Evolutionary conservation across 2,113 vertebrate genomes (phyloP).

Genomic region (Burhinus bistriatus): DNA sequence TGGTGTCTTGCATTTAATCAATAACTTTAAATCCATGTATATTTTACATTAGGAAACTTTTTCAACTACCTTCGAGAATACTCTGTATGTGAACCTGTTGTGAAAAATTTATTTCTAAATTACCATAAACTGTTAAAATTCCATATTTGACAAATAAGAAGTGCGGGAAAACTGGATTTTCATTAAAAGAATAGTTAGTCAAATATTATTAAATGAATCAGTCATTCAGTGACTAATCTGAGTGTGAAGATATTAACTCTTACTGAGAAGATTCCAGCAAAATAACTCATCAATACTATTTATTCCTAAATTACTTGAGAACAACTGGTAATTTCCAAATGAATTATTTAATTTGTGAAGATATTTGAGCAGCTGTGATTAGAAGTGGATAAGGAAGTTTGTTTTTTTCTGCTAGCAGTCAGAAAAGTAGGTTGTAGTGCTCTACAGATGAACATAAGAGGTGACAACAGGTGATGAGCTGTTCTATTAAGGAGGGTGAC

Average conservation of each 20-base stretch:
- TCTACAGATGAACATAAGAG: background rate
- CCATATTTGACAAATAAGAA: background rate
- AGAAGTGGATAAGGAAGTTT: constrained; percentile 14
- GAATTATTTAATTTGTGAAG: background rate
- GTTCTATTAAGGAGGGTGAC: background rate
- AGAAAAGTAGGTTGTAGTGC: background rate
- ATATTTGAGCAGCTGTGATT: constrained; percentile 10
- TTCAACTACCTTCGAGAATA: background rate
- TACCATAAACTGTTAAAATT: background rate
- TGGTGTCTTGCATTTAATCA: background rate
- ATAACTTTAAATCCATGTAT: background rate
- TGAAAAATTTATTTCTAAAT: constrained; percentile 11
- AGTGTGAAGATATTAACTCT: background rate
- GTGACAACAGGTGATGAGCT: background rate
- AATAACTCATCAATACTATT: background rate
- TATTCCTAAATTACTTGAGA: background rate
- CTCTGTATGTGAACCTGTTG: background rate
- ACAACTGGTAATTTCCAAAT: background rate
- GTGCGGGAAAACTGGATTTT: background rate
- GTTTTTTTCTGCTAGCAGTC: background rate
- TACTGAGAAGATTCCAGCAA: background rate
- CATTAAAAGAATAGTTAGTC: background rate
- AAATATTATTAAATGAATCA: background rate
- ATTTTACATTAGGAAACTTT: background rate
- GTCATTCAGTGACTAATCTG: background rate